Evolutionary conservation across 2,797 vertebrate genomes (phyloP).

Genomic region (Adrianichthys oophorus): DNA sequence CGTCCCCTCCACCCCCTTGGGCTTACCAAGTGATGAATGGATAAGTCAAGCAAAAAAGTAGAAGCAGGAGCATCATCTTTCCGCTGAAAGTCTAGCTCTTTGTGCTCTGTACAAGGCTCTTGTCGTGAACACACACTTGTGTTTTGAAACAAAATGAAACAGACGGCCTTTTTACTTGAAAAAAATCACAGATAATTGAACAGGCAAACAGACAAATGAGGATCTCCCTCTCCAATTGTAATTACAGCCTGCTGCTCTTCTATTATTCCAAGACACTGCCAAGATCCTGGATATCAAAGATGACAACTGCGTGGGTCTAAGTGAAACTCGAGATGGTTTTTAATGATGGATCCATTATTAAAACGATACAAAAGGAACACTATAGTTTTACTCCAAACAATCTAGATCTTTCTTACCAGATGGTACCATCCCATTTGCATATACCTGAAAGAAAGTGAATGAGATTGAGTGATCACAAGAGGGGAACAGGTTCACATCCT

Average conservation of each 20-base stretch:
- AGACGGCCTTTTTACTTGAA: not conserved
- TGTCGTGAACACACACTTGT: not conserved
- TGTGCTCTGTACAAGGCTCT: not conserved
- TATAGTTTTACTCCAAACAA: slow-evolving; percentile 3
- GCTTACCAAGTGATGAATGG: not conserved
- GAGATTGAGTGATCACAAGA: not conserved
- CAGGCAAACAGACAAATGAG: slow-evolving; percentile 19
- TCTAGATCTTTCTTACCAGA: not conserved
- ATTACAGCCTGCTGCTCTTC: slow-evolving; percentile 16
- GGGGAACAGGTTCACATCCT: slow-evolving; percentile 7
- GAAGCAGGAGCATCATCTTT: not conserved
- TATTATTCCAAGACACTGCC: slow-evolving; percentile 3
- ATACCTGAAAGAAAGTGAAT: slow-evolving; percentile 9
- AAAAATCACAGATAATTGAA: slow-evolving; percentile 28
- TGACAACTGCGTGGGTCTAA: slow-evolving; percentile 9
- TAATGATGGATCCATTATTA: slow-evolving; percentile 21
- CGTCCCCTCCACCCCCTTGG: too few relatives aligned
- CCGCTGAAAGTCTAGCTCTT: not conserved
- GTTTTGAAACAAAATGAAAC: not conserved
- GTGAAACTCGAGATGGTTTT: slow-evolving; percentile 14
- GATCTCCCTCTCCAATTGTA: slow-evolving; percentile 18
- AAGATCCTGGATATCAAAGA: slow-evolving; percentile 23
- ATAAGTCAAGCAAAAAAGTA: not conserved
- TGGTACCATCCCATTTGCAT: not conserved
- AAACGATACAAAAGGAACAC: slow-evolving; percentile 7